Evolutionary conservation across 1,140 invertebrate species (phyloP).

Genomic region (Acromyrmex heyeri): DNA sequence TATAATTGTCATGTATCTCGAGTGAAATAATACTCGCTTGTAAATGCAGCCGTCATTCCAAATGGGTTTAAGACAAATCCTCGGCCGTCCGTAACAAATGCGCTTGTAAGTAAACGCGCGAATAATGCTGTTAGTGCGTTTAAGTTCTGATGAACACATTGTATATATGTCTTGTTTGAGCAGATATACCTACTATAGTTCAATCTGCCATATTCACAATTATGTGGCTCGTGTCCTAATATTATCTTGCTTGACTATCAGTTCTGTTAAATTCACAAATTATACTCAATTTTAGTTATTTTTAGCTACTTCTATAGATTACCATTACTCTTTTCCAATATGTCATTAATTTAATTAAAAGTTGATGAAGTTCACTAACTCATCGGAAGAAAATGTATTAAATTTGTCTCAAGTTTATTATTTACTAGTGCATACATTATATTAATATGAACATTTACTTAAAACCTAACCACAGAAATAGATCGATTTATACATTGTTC

Average conservation of each 20-base stretch:
- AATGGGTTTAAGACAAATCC: slow-evolving; percentile 67
- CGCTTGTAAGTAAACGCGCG: slow-evolving; percentile 59
- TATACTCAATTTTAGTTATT: no score
- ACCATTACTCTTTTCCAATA: no score
- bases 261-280: no score
- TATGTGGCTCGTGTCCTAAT: slow-evolving; percentile 43
- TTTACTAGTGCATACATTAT: no score
- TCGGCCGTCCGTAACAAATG: slow-evolving; percentile 68
- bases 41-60: slow-evolving; percentile 47
- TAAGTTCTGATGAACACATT: slow-evolving; percentile 58
- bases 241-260: background rate
- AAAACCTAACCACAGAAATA: no score
- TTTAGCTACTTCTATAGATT: no score
- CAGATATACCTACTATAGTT: background rate
- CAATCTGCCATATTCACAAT: slow-evolving; percentile 15
- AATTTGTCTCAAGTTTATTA: no score
- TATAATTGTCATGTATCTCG: background rate
- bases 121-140: slow-evolving; percentile 58
- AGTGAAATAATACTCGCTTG: slow-evolving; percentile 53
- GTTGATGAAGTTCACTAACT: no score
- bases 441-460: no score
- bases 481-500: no score
- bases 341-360: no score
- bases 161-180: slow-evolving; percentile 33
- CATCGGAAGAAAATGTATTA: no score